Base-by-base conservation (phyloP, 2,113 vertebrate species). In the Mustelus asterias region DNA sequence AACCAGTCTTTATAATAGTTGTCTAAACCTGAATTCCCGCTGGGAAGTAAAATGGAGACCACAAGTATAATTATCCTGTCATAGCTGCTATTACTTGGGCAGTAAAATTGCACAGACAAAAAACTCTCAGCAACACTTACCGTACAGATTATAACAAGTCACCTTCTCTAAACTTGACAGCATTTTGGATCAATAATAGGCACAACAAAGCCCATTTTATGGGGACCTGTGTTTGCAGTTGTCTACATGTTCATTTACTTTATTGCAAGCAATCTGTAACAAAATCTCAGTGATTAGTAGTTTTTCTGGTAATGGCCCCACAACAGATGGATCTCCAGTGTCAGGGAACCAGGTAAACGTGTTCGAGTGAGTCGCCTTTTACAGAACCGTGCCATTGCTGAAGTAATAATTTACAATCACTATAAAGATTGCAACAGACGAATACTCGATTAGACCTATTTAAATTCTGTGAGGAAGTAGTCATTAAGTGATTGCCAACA, bases 31-130 rank as follows among this genome's bases (percentile, higher is more conserved):
- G 94, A 72, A 72, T 54, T 72, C 93, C 67, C 10, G 10, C 44
- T 72, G 69, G 22, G 70, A 70, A 18, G 67, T 95, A 70, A 76
- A 95, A 72, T 72, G 93, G 41, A 33, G 3, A 95, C 44, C 37
- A 95, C 41, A 18, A 72, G 37, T 95, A 72, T 76, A 95, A 95
- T 95, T 72, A 70, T 72, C 14, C 69, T 95, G 94, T 95, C 65
- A 72, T 95, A 54, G 48, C 9, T 95, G 41, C 24, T 72, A 48
- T 76, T 69, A 14, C 41, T 95, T 54, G 20, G 13, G 4, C 94
- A 65, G 18, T 54, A 95, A 95, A 44, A 72, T 95, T 95, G 54
- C 67, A 70, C 69, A 29, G 94, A 72, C 65, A 29, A 29, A 72
- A 48, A 16, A 41, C 70, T 11, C 24, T 54, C 44, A 65, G 89